Conservation (phyloP, 2,888 invertebrate species). For the Agrilus cyanescens region DNA sequence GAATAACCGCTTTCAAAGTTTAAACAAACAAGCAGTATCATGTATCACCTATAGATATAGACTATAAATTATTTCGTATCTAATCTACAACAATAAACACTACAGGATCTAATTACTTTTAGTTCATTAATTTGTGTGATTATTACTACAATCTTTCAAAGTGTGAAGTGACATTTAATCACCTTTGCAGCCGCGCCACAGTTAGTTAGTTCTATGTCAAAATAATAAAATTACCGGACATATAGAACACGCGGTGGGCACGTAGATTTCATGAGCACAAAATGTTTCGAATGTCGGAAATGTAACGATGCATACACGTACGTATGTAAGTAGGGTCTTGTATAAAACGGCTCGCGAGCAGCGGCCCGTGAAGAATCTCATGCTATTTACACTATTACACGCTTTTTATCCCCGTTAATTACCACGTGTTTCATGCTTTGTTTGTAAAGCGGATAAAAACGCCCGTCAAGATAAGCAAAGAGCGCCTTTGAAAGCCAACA, state of each 20-base stretch:
- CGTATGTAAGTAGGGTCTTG: too few relatives aligned
- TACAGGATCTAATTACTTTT: too few relatives aligned
- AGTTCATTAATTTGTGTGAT: too few relatives aligned
- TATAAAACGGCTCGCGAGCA: constrained; percentile 20
- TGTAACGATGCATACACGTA: constrained; percentile 18
- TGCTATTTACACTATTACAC: constrained; percentile 32
- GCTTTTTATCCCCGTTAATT: constrained; percentile 29
- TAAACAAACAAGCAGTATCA: too few relatives aligned
- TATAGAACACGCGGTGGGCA: constrained; percentile 28
- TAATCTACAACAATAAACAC: too few relatives aligned
- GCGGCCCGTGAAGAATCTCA: constrained; percentile 31
- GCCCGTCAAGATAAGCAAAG: constrained; percentile 8
- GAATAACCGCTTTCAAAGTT: too few relatives aligned
- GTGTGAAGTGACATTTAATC: too few relatives aligned
- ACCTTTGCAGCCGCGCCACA: too few relatives aligned
- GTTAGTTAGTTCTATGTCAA: too few relatives aligned
- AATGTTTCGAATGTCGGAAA: constrained; percentile 27
- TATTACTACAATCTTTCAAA: too few relatives aligned
- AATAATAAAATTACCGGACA: constrained; percentile 23
- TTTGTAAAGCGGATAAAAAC: constrained; percentile 9
- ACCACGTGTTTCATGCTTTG: constrained; percentile 25
- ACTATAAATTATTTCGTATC: too few relatives aligned
- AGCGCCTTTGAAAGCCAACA: neutral
- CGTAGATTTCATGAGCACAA: constrained; percentile 27
- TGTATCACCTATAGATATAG: too few relatives aligned